Evolutionary conservation across 1,140 invertebrate genomes (phyloP).

Genomic region (Tribolium castaneum): DNA sequence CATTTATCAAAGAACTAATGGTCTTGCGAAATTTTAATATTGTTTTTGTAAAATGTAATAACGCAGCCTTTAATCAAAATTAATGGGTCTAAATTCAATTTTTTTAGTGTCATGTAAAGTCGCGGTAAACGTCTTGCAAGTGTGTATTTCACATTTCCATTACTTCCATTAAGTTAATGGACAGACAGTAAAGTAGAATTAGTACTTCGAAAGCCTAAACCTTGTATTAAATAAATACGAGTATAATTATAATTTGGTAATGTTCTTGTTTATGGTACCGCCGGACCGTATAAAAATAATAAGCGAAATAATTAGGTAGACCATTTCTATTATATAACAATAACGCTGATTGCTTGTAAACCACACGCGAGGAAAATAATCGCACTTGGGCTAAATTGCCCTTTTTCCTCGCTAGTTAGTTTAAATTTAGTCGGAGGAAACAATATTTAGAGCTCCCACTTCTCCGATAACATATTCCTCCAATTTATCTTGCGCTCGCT

Average conservation of each 20-base stretch:
- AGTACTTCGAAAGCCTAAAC: background rate
- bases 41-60: background rate
- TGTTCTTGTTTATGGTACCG: too few relatives aligned
- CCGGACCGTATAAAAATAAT: too few relatives aligned
- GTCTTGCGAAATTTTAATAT: background rate
- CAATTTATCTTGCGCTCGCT: background rate
- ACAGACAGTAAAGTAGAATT: background rate
- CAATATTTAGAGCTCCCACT: background rate
- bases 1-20: background rate
- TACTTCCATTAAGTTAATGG: background rate
- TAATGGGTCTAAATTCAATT: too few relatives aligned
- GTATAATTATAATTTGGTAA: too few relatives aligned
- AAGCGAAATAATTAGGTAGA: too few relatives aligned
- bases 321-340: too few relatives aligned
- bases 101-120: background rate
- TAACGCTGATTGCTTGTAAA: too few relatives aligned
- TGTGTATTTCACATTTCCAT: background rate
- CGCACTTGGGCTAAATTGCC: too few relatives aligned
- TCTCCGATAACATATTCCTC: background rate
- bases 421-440: background rate
- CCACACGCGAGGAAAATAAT: too few relatives aligned
- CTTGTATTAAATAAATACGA: too few relatives aligned
- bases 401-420: too few relatives aligned
- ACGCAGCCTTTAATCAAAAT: too few relatives aligned
- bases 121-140: background rate